These are phyloP conservation scores for Beris chalybata DNA, from an alignment of 2,888 invertebrate genomes.

Conservation along the genomic window DNA sequence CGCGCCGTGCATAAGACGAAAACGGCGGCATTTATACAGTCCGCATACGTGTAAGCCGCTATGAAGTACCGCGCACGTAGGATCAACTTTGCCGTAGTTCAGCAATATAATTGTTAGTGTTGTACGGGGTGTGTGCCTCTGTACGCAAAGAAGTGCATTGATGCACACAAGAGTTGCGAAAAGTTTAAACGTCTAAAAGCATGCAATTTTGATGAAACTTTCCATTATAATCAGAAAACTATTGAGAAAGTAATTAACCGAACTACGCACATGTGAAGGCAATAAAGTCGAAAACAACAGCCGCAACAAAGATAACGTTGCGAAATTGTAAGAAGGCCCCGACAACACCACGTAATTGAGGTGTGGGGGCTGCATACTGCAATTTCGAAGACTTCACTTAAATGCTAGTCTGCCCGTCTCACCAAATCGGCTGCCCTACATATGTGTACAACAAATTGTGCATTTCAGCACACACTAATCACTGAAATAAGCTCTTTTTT, in stretches of 20 bases:
- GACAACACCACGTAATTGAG: too few species aligned
- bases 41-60: neutral
- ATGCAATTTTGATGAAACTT: slow-evolving; percentile 40
- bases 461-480: too few species aligned
- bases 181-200: slow-evolving; percentile 40
- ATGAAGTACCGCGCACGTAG: slow-evolving; percentile 1
- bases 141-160: slow-evolving; percentile 38
- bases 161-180: slow-evolving; percentile 37
- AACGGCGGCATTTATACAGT: slow-evolving; percentile 24
- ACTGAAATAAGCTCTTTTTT: too few species aligned
- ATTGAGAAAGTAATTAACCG: slow-evolving; percentile 40
- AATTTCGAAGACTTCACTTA: slow-evolving; percentile 23
- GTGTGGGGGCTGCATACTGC: neutral
- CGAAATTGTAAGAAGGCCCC: slow-evolving; percentile 16
- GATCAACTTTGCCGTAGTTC: slow-evolving; percentile 31
- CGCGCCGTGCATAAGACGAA: slow-evolving; percentile 21
- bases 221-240: slow-evolving; percentile 40
- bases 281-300: slow-evolving; percentile 33
- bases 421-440: slow-evolving; percentile 18
- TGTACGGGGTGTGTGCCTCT: slow-evolving; percentile 37
- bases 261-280: slow-evolving; percentile 37
- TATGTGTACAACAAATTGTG: neutral
- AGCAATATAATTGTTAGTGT: slow-evolving; percentile 29
- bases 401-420: slow-evolving; percentile 2
- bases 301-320: slow-evolving; percentile 30